Evolutionary conservation across 2,113 vertebrate genomes (phyloP).

Genomic region (Zosterops borbonicus): DNA sequence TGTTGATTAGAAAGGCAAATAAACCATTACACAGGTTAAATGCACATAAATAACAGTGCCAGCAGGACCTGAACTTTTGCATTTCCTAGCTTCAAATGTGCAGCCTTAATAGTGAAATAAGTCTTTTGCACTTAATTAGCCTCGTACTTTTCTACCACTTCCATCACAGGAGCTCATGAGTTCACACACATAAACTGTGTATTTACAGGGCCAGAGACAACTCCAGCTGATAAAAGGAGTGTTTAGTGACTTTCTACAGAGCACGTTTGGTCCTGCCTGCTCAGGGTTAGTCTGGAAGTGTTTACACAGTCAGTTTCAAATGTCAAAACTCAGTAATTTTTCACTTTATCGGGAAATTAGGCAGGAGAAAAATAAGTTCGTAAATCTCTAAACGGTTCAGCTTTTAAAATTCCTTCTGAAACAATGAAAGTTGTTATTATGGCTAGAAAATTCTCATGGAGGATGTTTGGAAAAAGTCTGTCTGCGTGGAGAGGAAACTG

Average conservation of each 20-base stretch:
- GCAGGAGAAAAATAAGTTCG: neutral
- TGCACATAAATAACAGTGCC: neutral
- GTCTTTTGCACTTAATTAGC: neutral
- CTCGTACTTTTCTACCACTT: neutral
- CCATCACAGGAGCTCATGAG: neutral
- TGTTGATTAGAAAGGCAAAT: neutral
- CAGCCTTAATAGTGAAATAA: neutral
- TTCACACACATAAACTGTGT: neutral
- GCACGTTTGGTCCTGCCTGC: neutral
- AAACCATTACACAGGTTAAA: neutral
- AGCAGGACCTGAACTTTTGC: slow-evolving; percentile 50
- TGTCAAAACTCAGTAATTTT: neutral
- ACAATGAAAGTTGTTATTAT: neutral
- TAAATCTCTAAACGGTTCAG: neutral
- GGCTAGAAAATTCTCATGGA: neutral
- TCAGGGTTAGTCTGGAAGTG: neutral
- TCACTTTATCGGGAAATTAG: neutral
- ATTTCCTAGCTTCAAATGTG: slow-evolving; percentile 25
- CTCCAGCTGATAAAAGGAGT: neutral
- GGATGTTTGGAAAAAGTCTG: neutral
- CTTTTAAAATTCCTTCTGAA: neutral
- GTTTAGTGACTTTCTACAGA: neutral
- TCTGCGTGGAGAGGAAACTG: neutral
- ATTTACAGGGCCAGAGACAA: neutral
- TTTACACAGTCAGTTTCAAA: neutral